Percentiles rank a stretch among this genome's conserved stretches.
Conservation (phyloP, 2,888 invertebrate genomes). For the Patella depressa region DNA sequence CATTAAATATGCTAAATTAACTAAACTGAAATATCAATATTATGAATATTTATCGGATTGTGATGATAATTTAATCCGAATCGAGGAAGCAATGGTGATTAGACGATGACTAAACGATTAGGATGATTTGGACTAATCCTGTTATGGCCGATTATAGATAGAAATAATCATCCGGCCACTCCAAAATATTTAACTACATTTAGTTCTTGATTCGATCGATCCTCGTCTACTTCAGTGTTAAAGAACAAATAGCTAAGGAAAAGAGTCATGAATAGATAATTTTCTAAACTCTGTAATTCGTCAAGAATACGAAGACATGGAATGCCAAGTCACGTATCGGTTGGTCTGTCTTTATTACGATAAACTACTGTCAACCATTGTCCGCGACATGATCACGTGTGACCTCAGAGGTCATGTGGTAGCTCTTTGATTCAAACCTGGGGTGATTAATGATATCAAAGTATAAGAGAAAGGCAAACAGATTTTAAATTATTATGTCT, state of each 20-base stretch:
- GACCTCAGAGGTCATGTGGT: conserved; percentile 23
- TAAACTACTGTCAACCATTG: conserved; percentile 38
- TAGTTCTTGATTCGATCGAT: background rate
- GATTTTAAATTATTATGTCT: conserved; percentile 14
- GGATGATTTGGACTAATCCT: too few relatives aligned
- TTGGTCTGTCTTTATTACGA: conserved; percentile 34
- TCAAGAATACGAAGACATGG: conserved; percentile 29
- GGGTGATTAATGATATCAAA: conserved; percentile 25
- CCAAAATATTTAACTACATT: too few relatives aligned
- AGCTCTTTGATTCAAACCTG: conserved; percentile 11
- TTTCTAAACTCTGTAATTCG: conserved; percentile 33
- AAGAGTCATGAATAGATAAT: conserved; percentile 37
- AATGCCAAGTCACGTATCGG: conserved; percentile 40
- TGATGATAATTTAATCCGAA: too few relatives aligned
- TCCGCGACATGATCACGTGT: conserved; percentile 21
- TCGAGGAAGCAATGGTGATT: too few relatives aligned
- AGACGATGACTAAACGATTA: too few relatives aligned
- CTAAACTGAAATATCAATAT: too few relatives aligned
- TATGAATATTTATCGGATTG: too few relatives aligned
- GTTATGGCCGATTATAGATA: too few relatives aligned
- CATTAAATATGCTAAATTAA: too few relatives aligned
- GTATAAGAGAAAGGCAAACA: conserved; percentile 21
- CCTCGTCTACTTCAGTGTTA: background rate
- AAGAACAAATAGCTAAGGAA: conserved; percentile 27
- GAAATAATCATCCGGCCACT: too few relatives aligned